A percentile compares a stretch with the other conserved stretches of the same genome.
Evolutionary conservation across 2,888 invertebrate genomes (phyloP).

Genomic region (Pachliopta kotzebuea): DNA sequence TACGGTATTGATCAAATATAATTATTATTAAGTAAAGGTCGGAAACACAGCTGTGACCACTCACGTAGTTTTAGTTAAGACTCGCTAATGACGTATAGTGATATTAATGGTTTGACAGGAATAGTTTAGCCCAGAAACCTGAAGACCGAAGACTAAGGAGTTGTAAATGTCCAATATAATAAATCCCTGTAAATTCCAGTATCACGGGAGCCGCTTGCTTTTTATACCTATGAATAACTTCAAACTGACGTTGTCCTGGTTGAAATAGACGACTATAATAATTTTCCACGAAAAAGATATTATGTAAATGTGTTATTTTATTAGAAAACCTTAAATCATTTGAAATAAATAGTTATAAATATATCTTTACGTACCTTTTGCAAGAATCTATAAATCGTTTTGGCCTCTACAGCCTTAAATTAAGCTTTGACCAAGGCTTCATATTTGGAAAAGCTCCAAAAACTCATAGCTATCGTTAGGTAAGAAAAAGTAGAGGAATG

Average conservation of each 20-base stretch:
- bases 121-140: too few relatives aligned
- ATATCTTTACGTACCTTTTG: conserved; percentile 6
- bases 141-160: too few relatives aligned
- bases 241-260: too few relatives aligned
- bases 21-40: background rate
- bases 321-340: background rate
- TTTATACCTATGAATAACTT: too few relatives aligned
- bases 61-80: too few relatives aligned
- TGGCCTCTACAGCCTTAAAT: conserved; percentile 14
- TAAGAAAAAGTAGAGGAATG: conserved; percentile 5
- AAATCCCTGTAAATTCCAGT: too few relatives aligned
- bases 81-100: too few relatives aligned
- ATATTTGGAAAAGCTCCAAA: conserved; percentile 23
- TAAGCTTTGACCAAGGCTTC: conserved; percentile 18
- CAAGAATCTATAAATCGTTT: conserved; percentile 9
- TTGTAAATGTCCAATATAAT: too few relatives aligned
- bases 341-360: conserved; percentile 14
- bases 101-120: too few relatives aligned
- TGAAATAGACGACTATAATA: background rate
- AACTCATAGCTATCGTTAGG: conserved; percentile 7
- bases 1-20: background rate
- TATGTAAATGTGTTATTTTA: too few relatives aligned
- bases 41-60: too few relatives aligned
- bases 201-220: too few relatives aligned
- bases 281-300: background rate